These are phyloP conservation scores for Cephalopachus bancanus DNA, from an alignment of 2,797 vertebrate genomes.

Conservation along the genomic window DNA sequence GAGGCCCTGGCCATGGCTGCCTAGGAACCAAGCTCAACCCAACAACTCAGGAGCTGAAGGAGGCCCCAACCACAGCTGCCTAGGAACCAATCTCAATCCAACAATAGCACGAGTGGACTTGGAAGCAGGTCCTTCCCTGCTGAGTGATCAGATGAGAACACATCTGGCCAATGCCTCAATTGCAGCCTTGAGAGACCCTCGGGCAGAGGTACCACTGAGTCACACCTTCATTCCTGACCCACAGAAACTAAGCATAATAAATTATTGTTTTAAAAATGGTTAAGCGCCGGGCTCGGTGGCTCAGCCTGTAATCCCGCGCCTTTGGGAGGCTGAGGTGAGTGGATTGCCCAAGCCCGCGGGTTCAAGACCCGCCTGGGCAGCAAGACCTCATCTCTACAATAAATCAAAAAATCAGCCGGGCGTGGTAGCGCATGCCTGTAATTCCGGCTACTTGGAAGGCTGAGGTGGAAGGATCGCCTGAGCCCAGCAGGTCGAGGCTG, in stretches of 20 bases:
- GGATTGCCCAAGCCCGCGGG: too few relatives aligned
- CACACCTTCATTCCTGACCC: background rate
- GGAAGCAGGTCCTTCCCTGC: background rate
- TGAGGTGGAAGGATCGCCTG: too few relatives aligned
- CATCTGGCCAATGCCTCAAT: background rate
- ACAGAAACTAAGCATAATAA: background rate
- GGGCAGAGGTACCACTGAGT: background rate
- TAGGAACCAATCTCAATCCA: background rate
- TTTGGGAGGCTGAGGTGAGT: too few relatives aligned
- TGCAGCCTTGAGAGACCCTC: background rate
- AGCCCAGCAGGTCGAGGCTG: too few relatives aligned
- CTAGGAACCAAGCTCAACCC: background rate
- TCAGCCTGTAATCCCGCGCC: too few relatives aligned
- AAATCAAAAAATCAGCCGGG: too few relatives aligned
- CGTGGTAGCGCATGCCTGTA: too few relatives aligned
- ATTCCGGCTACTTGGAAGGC: too few relatives aligned
- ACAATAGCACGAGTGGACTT: background rate
- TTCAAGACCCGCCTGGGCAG: too few relatives aligned
- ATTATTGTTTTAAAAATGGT: background rate
- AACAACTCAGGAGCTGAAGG: background rate
- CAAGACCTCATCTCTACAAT: too few relatives aligned
- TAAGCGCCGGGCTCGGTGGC: background rate
- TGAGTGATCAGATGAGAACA: background rate
- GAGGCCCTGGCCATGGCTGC: background rate
- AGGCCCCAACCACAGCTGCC: background rate